Percentiles rank a stretch among this genome's conserved stretches.
Conservation (phyloP, 2,113 vertebrate species). For the Coregonus clupeaformis region DNA sequence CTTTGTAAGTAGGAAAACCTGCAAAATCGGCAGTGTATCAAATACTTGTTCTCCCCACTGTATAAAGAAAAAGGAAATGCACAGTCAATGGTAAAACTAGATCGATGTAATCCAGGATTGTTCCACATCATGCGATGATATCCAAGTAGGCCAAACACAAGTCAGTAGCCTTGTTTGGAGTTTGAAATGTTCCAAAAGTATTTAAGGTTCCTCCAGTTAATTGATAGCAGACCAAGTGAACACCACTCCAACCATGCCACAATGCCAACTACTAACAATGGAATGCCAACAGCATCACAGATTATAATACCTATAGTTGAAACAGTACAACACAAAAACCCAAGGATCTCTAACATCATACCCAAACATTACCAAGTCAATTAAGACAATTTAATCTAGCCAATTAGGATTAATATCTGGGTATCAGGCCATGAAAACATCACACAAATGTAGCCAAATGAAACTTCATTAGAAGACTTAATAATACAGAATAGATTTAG, state of each 20-base stretch:
- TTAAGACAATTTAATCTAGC: too few species aligned
- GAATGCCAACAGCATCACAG: neutral
- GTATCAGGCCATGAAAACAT: neutral
- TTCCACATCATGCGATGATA: conserved; percentile 45
- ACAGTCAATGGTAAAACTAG: too few species aligned
- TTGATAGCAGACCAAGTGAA: conserved; percentile 64
- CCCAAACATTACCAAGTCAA: too few species aligned
- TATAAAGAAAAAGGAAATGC: too few species aligned
- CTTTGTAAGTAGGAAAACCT: too few species aligned
- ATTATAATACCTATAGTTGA: too few species aligned
- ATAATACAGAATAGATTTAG: too few species aligned
- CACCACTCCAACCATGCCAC: conserved; percentile 19
- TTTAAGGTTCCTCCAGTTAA: conserved; percentile 40
- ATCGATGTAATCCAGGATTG: conserved; percentile 19
- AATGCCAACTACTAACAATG: conserved; percentile 38
- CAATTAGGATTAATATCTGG: neutral
- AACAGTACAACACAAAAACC: too few species aligned
- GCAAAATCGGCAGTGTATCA: too few species aligned
- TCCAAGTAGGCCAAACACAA: conserved; percentile 61
- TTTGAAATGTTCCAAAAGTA: conserved; percentile 50
- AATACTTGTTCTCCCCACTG: too few species aligned
- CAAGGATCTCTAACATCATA: too few species aligned
- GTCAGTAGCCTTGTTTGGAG: conserved; percentile 49
- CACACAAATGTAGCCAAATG: neutral
- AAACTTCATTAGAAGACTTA: neutral